These are phyloP conservation scores for Ephestia elutella DNA, from an alignment of 1,140 invertebrate species.

Conservation along the genomic window DNA sequence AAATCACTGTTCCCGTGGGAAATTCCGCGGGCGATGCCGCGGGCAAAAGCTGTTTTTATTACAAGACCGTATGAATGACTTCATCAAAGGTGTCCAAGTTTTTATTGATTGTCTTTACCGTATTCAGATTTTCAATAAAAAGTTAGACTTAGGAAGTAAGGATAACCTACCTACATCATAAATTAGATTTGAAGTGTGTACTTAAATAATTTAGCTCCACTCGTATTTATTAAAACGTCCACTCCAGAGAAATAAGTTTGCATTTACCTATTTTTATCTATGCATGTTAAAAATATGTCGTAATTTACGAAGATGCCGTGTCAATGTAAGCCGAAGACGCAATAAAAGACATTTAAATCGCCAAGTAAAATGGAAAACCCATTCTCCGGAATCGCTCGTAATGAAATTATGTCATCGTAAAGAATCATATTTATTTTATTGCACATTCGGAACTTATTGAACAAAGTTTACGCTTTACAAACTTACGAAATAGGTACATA, in stretches of 20 bases:
- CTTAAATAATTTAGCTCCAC: neutral
- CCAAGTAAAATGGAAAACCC: slow-evolving; percentile 6
- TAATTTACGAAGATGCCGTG: slow-evolving; percentile 10
- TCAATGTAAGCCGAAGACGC: slow-evolving; percentile 7
- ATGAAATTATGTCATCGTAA: slow-evolving; percentile 11
- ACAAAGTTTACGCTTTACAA: neutral
- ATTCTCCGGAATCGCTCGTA: slow-evolving; percentile 3
- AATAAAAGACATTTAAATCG: slow-evolving; percentile 12
- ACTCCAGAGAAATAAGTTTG: neutral
- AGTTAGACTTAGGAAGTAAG: too few relatives aligned
- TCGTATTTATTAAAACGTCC: neutral
- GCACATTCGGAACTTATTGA: neutral
- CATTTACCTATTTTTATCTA: neutral
- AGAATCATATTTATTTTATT: slow-evolving; percentile 10
- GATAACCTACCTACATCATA: too few relatives aligned
- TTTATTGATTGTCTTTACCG: too few relatives aligned
- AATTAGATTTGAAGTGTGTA: too few relatives aligned
- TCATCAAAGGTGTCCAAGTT: too few relatives aligned
- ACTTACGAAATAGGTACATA: neutral
- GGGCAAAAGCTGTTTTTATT: too few relatives aligned
- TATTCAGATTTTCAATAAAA: too few relatives aligned
- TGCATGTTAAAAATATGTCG: neutral
- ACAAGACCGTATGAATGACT: too few relatives aligned
- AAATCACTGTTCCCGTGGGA: too few relatives aligned
- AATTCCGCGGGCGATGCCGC: too few relatives aligned